Evolutionary conservation across 2,113 vertebrate genomes (phyloP).

Genomic region (Callorhinus ursinus): DNA sequence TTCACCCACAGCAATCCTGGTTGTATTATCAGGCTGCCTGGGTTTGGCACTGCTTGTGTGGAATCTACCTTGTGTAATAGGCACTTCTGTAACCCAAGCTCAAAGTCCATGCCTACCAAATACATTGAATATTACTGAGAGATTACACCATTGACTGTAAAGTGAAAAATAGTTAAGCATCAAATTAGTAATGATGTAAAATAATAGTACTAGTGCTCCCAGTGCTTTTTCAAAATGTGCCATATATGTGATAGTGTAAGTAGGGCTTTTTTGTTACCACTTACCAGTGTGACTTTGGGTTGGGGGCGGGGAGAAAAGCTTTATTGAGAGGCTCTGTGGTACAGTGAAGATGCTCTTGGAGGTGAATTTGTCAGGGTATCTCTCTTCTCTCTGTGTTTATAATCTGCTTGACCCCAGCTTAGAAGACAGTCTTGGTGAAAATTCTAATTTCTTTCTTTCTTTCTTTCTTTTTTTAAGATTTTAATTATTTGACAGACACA

Average conservation of each 20-base stretch:
- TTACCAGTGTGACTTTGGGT: background rate
- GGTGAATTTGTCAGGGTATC: background rate
- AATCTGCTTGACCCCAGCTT: background rate
- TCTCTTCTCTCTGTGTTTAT: background rate
- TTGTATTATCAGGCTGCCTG: background rate
- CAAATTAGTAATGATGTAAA: background rate
- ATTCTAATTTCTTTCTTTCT: background rate
- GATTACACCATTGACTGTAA: background rate
- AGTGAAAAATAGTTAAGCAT: background rate
- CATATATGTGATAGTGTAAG: background rate
- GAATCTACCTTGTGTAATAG: background rate
- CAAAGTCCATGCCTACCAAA: background rate
- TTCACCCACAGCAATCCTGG: background rate
- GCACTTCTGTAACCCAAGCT: background rate
- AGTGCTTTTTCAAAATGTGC: background rate
- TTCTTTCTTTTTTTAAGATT: too few relatives aligned
- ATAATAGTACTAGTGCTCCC: background rate
- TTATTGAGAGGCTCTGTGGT: background rate
- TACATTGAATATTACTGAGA: background rate
- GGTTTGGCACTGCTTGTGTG: background rate
- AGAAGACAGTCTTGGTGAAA: constrained; percentile 5
- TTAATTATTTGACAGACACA: too few relatives aligned
- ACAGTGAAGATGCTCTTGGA: background rate
- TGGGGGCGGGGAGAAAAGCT: background rate
- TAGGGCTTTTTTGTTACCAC: background rate